A percentile compares a stretch with the other conserved stretches of the same genome.
Evolutionary conservation across 1,140 invertebrate species (phyloP).

Genomic region (Eulimnadia texana): DNA sequence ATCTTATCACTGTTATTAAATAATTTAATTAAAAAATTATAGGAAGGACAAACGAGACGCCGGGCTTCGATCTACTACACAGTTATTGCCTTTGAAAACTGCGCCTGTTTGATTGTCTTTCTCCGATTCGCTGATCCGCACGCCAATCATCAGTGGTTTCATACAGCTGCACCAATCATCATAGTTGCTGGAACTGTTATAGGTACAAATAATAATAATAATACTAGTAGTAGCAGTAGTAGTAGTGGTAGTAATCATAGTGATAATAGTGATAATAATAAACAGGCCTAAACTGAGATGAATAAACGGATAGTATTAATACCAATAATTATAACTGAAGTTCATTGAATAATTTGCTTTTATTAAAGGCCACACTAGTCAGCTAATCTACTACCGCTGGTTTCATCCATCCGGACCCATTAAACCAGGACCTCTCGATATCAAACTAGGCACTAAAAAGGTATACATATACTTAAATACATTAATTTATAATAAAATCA

Average conservation of each 20-base stretch:
- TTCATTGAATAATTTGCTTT: constrained; percentile 18
- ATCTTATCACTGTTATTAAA: too few relatives aligned
- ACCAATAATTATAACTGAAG: too few relatives aligned
- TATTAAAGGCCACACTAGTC: constrained; percentile 37
- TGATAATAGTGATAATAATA: too few relatives aligned
- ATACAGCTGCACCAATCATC: constrained; percentile 34
- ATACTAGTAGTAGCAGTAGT: too few relatives aligned
- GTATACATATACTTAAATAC: too few relatives aligned
- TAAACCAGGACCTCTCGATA: not conserved
- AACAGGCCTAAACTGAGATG: too few relatives aligned
- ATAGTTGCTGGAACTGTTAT: constrained; percentile 39
- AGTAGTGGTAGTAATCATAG: too few relatives aligned
- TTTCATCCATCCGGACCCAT: constrained; percentile 41
- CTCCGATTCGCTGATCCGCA: constrained; percentile 31
- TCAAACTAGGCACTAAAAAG: too few relatives aligned
- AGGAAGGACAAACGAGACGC: constrained; percentile 44
- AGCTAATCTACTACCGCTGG: constrained; percentile 47
- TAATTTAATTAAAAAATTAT: not conserved
- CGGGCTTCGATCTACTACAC: constrained; percentile 43
- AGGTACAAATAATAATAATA: constrained; percentile 28
- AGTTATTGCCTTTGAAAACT: constrained; percentile 45
- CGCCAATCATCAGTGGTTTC: constrained; percentile 22
- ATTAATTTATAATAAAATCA: too few relatives aligned
- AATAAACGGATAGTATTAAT: too few relatives aligned
- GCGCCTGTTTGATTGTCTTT: constrained; percentile 39